phyloP scores from a whole-genome alignment of 2,888 invertebrate genomes.

The Alviniconcha strummeri region DNA sequence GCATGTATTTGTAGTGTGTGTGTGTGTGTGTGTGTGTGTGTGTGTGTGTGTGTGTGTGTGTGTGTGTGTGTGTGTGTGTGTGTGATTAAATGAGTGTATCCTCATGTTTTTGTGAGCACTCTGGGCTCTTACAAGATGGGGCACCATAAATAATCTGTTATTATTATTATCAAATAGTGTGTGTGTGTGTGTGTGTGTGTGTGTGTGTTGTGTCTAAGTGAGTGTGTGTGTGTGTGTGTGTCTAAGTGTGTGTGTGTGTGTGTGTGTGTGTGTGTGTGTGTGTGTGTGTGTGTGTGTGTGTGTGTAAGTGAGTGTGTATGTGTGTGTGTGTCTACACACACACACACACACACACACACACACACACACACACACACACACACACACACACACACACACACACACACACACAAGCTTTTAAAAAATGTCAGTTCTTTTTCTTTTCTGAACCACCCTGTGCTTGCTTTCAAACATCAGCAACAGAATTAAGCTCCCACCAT shows the following conservation, averaged over 20 bases:
- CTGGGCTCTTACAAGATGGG: background rate
- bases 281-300: constrained; percentile 16
- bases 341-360: background rate
- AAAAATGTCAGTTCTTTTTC: background rate
- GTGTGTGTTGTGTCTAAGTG: background rate
- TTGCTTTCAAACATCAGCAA: background rate
- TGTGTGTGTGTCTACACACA: background rate
- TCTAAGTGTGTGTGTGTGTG: background rate
- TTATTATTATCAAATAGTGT: background rate
- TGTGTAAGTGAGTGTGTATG: background rate
- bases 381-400: constrained; percentile 1
- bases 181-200: background rate
- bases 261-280: constrained; percentile 14
- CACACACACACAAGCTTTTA: background rate
- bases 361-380: constrained; percentile 1
- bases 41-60: background rate
- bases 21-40: background rate
- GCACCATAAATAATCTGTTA: too few relatives aligned
- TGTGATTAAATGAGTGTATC: background rate
- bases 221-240: background rate
- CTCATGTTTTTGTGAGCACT: background rate
- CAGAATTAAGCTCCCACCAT: too few relatives aligned
- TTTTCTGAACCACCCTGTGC: background rate
- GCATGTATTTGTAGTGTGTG: too few relatives aligned
- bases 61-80: constrained; percentile 4